phyloP scores from a whole-genome alignment of 2,797 vertebrate genomes.

The Kryptolebias ocellatus region DNA sequence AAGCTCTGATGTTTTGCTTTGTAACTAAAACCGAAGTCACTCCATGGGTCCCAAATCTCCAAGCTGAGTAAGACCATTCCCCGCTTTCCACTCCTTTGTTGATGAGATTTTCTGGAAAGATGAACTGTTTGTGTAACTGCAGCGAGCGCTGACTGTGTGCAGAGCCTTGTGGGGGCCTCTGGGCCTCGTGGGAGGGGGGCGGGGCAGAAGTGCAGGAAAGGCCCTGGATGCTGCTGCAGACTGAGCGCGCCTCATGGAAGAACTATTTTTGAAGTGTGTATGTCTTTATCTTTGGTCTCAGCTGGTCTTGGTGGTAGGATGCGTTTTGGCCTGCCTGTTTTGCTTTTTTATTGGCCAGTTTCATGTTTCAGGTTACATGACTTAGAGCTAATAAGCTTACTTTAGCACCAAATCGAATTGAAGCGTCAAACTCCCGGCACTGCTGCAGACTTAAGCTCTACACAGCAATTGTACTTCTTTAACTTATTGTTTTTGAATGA shows the following conservation, averaged over 20 bases:
- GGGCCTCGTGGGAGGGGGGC: constrained; percentile 30
- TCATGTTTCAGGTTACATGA: neutral
- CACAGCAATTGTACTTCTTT: neutral
- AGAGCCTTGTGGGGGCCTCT: constrained; percentile 57
- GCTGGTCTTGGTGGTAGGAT: constrained; percentile 9
- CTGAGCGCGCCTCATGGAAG: constrained; percentile 48
- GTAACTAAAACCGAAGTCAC: constrained; percentile 75
- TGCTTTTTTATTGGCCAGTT: neutral
- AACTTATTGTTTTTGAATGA: constrained; percentile 7
- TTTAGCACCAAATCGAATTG: neutral
- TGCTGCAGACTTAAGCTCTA: neutral
- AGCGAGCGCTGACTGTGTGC: constrained; percentile 62
- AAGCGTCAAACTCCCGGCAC: neutral
- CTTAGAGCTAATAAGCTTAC: neutral
- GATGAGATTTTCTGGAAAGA: constrained; percentile 73
- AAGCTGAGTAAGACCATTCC: constrained; percentile 60
- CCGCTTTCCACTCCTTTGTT: constrained; percentile 62
- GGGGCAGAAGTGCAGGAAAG: neutral
- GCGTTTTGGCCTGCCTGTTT: neutral
- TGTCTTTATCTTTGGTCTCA: constrained; percentile 52
- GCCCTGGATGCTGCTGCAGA: constrained; percentile 39
- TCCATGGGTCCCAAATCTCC: constrained; percentile 69
- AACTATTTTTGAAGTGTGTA: constrained; percentile 36
- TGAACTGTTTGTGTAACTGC: constrained; percentile 76
- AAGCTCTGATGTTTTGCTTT: constrained; percentile 73